Percentiles rank a stretch among this genome's conserved stretches.
These are phyloP conservation scores for Sardina pilchardus DNA, from an alignment of 2,113 vertebrate genomes.

Conservation along the genomic window DNA sequence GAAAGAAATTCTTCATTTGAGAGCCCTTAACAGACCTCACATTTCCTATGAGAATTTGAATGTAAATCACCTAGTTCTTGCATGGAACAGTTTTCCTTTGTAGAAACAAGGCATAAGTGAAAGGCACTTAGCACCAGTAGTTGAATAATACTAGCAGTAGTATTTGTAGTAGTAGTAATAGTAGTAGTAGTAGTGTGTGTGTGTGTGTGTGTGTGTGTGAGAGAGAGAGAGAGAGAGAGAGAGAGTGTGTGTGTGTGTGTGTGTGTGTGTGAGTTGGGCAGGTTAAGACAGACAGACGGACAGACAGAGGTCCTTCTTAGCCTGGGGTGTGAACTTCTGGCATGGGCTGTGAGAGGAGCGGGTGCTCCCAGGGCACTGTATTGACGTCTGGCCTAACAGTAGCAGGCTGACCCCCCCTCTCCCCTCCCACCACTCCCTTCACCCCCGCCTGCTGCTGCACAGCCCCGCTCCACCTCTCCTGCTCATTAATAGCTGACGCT, in stretches of 20 bases:
- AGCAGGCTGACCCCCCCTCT: not conserved
- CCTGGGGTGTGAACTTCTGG: slow-evolving; percentile 7
- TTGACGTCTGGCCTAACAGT: not conserved
- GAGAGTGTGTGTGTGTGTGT: not conserved
- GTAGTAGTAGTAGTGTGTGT: not conserved
- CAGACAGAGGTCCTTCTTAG: not conserved
- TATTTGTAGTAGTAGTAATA: too few species aligned
- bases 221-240: too few species aligned
- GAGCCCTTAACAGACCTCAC: not conserved
- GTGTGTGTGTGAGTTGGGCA: not conserved
- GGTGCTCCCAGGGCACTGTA: not conserved
- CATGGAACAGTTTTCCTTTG: not conserved
- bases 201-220: not conserved
- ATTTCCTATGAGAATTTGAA: not conserved
- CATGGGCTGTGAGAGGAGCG: not conserved
- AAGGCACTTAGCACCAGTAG: not conserved
- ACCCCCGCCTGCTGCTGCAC: slow-evolving; percentile 52
- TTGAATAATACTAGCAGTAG: not conserved
- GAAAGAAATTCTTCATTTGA: not conserved
- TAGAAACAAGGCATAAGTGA: not conserved
- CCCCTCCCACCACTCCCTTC: slow-evolving; percentile 47
- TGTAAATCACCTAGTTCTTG: not conserved
- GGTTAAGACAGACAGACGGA: not conserved
- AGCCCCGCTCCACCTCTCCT: slow-evolving; percentile 43
- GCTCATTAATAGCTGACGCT: slow-evolving; percentile 51